Evolutionary conservation across 2,888 invertebrate genomes (phyloP).

Genomic region (Piscicola geometra): DNA sequence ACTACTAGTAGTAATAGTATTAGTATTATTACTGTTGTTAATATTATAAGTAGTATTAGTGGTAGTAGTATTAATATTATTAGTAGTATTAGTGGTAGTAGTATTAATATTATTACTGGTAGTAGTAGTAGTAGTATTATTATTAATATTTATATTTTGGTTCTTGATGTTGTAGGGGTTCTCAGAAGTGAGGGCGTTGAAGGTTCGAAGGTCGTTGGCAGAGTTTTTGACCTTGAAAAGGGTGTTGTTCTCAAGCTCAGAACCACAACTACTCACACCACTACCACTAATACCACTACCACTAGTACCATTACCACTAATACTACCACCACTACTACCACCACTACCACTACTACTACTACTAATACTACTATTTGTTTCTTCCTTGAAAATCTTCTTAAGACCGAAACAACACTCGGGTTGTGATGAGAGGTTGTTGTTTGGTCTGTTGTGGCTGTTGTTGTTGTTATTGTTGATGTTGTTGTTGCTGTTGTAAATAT

Average conservation of each 20-base stretch:
- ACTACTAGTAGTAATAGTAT: too few relatives aligned
- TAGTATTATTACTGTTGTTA: too few relatives aligned
- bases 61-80: too few relatives aligned
- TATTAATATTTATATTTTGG: neutral
- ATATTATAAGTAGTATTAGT: too few relatives aligned
- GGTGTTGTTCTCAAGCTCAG: too few relatives aligned
- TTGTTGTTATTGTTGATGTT: slow-evolving; percentile 1
- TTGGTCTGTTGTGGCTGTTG: neutral
- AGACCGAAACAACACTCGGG: neutral
- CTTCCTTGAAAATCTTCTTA: neutral
- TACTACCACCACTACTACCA: neutral
- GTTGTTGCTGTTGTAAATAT: neutral
- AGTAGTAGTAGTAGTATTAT: neutral
- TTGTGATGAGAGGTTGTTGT: slow-evolving; percentile 1
- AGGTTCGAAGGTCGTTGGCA: neutral
- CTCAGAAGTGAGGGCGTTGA: neutral
- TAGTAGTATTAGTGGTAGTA: too few relatives aligned
- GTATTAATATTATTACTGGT: neutral
- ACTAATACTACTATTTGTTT: neutral
- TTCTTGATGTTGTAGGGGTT: neutral
- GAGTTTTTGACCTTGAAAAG: too few relatives aligned
- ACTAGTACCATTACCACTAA: too few relatives aligned
- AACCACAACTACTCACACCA: too few relatives aligned
- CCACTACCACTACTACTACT: neutral
- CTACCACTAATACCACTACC: too few relatives aligned